Percentiles rank a stretch among this genome's conserved stretches.
Conservation (phyloP, 2,888 invertebrate species). For the Nomada fucata region DNA sequence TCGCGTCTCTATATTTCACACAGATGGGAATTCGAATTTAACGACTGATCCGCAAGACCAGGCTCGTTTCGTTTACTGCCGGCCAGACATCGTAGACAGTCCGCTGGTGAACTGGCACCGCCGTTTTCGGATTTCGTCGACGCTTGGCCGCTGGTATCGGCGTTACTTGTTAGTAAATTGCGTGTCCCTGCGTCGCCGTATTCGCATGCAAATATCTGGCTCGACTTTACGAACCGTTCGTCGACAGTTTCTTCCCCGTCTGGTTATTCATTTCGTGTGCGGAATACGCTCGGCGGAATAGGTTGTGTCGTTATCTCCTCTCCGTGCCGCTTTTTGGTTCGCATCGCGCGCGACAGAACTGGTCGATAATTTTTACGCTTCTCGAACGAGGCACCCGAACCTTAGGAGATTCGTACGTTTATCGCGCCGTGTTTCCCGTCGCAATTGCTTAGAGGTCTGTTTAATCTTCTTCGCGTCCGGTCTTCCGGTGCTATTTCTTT, state of each 20-base stretch:
- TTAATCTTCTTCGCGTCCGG: background rate
- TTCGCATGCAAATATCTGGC: conserved; percentile 15
- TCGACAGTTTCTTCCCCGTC: too few relatives aligned
- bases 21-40: conserved; percentile 29
- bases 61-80: conserved; percentile 25
- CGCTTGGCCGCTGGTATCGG: background rate
- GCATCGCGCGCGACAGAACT: background rate
- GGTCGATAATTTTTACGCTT: background rate
- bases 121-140: conserved; percentile 4
- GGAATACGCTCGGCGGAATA: background rate
- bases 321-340: too few relatives aligned
- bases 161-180: conserved; percentile 33
- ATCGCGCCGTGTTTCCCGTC: background rate
- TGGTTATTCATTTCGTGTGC: background rate
- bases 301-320: background rate
- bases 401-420: background rate
- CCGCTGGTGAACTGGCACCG: conserved; percentile 28
- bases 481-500: background rate
- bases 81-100: conserved; percentile 11
- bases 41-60: background rate
- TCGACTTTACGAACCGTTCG: background rate
- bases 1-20: background rate
- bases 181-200: background rate
- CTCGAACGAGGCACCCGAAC: background rate
- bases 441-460: background rate